Evolutionary conservation across 2,797 vertebrate species (phyloP).

Genomic region (Malacoctenus gilli): DNA sequence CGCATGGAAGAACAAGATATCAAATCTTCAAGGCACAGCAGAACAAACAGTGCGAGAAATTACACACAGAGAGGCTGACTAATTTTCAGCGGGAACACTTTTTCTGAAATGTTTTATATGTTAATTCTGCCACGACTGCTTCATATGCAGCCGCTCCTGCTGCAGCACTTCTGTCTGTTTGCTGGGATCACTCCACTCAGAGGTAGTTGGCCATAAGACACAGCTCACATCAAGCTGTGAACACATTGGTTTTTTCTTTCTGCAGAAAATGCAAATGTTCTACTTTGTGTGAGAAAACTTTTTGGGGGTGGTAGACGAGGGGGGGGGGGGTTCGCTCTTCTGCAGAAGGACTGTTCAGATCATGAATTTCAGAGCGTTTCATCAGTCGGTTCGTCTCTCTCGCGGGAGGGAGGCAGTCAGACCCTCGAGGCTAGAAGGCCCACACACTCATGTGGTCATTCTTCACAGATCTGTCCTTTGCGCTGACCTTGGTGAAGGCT

Average conservation of each 20-base stretch:
- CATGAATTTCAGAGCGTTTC: slow-evolving; percentile 52
- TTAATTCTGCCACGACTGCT: slow-evolving; percentile 34
- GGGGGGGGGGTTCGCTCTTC: slow-evolving; percentile 58
- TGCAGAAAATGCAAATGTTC: slow-evolving; percentile 64
- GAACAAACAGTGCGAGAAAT: slow-evolving; percentile 59
- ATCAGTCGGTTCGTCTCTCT: slow-evolving; percentile 62
- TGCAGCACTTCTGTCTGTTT: slow-evolving; percentile 6
- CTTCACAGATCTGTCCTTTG: slow-evolving; percentile 65
- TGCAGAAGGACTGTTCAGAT: slow-evolving; percentile 45
- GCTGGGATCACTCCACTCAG: slow-evolving; percentile 42
- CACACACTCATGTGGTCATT: slow-evolving; percentile 54
- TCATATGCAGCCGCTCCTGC: neutral
- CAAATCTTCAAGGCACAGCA: slow-evolving; percentile 52
- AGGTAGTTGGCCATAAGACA: slow-evolving; percentile 61
- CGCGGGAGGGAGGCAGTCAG: slow-evolving; percentile 62
- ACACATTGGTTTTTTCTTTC: slow-evolving; percentile 51
- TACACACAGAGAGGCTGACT: slow-evolving; percentile 46
- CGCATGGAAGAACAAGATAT: slow-evolving; percentile 53
- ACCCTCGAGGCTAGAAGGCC: slow-evolving; percentile 60
- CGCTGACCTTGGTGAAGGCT: slow-evolving; percentile 53
- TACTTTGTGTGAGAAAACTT: slow-evolving; percentile 5
- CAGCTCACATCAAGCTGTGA: slow-evolving; percentile 47
- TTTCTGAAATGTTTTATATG: slow-evolving; percentile 44
- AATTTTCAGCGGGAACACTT: slow-evolving; percentile 48
- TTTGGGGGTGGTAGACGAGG: too few species aligned